A percentile compares a stretch with the other conserved stretches of the same genome.
Conservation (phyloP, 1,140 invertebrate genomes). For the Cydia pomonella region DNA sequence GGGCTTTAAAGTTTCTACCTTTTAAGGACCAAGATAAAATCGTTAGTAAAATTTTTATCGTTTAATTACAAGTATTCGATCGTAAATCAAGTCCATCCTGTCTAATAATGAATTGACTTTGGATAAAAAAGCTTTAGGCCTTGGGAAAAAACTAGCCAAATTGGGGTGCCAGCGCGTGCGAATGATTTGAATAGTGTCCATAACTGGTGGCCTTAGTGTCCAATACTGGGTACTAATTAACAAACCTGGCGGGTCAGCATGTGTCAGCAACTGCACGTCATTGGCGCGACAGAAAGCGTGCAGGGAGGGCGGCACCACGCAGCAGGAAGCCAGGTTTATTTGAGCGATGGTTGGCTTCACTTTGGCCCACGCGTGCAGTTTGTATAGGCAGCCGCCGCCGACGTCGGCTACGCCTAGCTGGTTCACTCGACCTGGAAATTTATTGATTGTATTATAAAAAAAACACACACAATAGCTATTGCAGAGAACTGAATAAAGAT, state of each 20-base stretch:
- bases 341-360: conserved; percentile 96
- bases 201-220: not conserved
- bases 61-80: no score
- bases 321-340: conserved; percentile 97
- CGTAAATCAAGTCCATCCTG: no score
- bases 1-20: no score
- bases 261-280: conserved; percentile 96
- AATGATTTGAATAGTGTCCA: not conserved
- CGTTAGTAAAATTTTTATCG: no score
- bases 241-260: conserved; percentile 89
- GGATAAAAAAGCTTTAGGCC: no score
- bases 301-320: conserved; percentile 95
- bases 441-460: not conserved
- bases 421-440: conserved; percentile 57
- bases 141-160: no score
- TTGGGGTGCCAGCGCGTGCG: no score
- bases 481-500: no score
- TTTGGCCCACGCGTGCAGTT: conserved; percentile 89
- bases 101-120: no score
- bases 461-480: conserved; percentile 10
- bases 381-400: conserved; percentile 88
- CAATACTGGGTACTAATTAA: not conserved
- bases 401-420: conserved; percentile 94
- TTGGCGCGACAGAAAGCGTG: conserved; percentile 94
- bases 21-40: no score